These are phyloP conservation scores for Gyps fulvus DNA, from an alignment of 2,113 vertebrate genomes.

Conservation along the genomic window DNA sequence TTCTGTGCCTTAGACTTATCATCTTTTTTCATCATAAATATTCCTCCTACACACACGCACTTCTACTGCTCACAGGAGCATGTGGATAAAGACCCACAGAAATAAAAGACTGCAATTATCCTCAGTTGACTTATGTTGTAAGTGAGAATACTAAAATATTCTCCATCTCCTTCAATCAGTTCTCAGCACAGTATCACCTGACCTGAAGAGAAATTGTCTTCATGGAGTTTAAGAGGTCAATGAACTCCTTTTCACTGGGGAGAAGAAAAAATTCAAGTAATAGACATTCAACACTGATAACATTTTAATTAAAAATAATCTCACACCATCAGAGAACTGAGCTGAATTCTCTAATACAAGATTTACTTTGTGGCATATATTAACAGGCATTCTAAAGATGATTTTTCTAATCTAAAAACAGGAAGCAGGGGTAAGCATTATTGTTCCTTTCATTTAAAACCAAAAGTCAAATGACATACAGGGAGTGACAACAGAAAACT, in stretches of 20 bases:
- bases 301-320: conserved; percentile 18
- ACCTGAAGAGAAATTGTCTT: conserved; percentile 4
- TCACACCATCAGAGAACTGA: not conserved
- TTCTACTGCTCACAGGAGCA: not conserved
- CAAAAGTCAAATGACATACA: not conserved
- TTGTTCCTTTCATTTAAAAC: not conserved
- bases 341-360: not conserved
- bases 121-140: not conserved
- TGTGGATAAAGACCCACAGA: not conserved
- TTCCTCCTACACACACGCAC: not conserved
- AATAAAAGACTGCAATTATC: conserved; percentile 10
- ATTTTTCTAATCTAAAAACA: not conserved
- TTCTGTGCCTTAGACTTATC: not conserved
- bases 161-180: not conserved
- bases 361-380: not conserved
- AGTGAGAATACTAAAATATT: not conserved
- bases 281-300: not conserved
- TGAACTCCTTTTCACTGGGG: not conserved
- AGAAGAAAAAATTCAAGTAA: not conserved
- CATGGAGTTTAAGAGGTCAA: not conserved
- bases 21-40: not conserved
- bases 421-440: not conserved
- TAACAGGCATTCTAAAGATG: not conserved
- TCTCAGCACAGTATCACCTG: not conserved
- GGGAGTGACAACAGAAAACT: not conserved